Percentiles rank a stretch among this genome's conserved stretches.
Evolutionary conservation across 2,888 invertebrate species (phyloP).

Genomic region (Drosophila crucigera): DNA sequence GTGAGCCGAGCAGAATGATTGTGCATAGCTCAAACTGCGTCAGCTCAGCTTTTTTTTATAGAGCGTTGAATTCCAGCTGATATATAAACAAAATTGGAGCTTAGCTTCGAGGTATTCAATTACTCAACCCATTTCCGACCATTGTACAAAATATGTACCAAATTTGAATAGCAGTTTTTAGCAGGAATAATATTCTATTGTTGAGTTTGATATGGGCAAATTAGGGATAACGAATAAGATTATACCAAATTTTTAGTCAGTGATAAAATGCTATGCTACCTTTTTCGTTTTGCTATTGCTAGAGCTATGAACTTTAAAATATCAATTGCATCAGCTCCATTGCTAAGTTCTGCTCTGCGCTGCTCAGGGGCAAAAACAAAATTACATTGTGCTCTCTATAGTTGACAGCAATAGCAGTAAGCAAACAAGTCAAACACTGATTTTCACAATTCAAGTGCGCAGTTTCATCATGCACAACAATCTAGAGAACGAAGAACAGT

Average conservation of each 20-base stretch:
- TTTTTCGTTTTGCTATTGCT: too few species aligned
- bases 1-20: conserved; percentile 1
- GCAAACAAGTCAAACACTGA: background rate
- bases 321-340: too few species aligned
- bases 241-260: too few species aligned
- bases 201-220: background rate
- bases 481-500: too few species aligned
- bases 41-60: conserved; percentile 9
- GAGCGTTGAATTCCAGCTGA: background rate
- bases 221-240: background rate
- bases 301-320: too few species aligned
- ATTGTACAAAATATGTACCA: background rate
- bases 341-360: background rate
- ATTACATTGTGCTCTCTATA: background rate
- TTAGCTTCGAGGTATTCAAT: background rate
- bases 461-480: too few species aligned
- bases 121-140: background rate
- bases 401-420: background rate
- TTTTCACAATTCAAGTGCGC: background rate
- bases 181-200: background rate
- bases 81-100: background rate
- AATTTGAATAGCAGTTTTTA: background rate
- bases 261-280: too few species aligned
- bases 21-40: conserved; percentile 37
- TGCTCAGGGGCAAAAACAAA: background rate